phyloP scores from a whole-genome alignment of 2,113 vertebrate species.

The mouse (Mus musculus) region DNA sequence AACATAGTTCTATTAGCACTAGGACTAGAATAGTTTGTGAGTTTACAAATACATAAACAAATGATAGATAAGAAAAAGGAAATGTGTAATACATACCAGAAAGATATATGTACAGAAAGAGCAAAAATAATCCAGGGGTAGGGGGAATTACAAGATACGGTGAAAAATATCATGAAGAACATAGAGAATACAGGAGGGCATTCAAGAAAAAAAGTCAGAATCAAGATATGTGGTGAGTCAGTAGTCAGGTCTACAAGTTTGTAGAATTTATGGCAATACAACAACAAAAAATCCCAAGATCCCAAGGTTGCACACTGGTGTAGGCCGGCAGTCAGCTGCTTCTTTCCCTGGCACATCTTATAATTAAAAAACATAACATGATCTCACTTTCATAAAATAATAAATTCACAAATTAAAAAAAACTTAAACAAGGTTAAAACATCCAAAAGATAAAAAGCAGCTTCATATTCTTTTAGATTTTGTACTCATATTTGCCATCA shows the following conservation, averaged over 20 bases:
- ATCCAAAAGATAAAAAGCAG: slow-evolving; percentile 26
- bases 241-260: background rate
- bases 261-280: background rate
- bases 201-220: background rate
- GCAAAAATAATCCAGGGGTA: background rate
- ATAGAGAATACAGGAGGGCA: background rate
- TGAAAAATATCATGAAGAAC: background rate
- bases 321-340: background rate
- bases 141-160: background rate
- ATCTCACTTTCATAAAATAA: background rate
- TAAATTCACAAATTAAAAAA: background rate
- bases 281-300: background rate
- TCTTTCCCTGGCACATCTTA: background rate
- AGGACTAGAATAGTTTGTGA: background rate
- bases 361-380: slow-evolving; percentile 25
- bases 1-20: slow-evolving; percentile 24
- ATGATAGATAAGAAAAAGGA: slow-evolving; percentile 29
- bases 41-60: background rate
- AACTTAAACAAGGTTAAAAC: background rate
- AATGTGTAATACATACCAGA: background rate
- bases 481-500: background rate
- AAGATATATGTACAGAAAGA: background rate
- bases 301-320: background rate
- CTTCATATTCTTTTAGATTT: background rate
- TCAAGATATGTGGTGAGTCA: background rate